These are phyloP conservation scores for Gallinago nigripennis DNA, from an alignment of 2,797 vertebrate genomes.

Conservation along the genomic window DNA sequence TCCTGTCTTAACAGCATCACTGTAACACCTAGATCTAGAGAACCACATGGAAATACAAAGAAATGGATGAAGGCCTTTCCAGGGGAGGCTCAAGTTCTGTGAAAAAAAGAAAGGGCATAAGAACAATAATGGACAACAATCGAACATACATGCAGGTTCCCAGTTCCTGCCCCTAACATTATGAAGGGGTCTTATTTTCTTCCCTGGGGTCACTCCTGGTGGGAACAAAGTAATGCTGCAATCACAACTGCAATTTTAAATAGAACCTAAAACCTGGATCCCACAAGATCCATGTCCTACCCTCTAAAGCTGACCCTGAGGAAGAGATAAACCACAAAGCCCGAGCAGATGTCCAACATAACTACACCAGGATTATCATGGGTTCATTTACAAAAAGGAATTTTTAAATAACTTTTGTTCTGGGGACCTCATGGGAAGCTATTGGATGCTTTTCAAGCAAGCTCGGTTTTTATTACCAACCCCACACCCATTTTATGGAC, in stretches of 20 bases:
- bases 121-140: not conserved
- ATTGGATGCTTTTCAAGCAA: not conserved
- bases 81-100: not conserved
- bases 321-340: not conserved
- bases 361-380: not conserved
- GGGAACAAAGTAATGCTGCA: not conserved
- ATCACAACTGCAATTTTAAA: not conserved
- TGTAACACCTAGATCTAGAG: not conserved
- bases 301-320: not conserved
- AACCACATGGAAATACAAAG: not conserved
- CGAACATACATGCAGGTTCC: rapidly evolving
- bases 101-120: not conserved
- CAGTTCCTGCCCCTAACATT: not conserved
- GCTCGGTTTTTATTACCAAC: not conserved
- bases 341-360: not conserved
- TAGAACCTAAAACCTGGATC: not conserved
- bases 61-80: not conserved
- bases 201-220: not conserved
- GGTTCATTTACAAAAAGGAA: not conserved
- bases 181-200: not conserved
- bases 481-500: not conserved
- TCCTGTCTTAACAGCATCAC: not conserved
- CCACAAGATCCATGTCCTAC: not conserved
- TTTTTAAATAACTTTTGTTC: not conserved
- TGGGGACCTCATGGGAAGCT: not conserved